Evolutionary conservation across 2,797 vertebrate species (phyloP), one percentile per base, ranked within the genome.

Genomic region (Epinephelus malabaricus): DNA sequence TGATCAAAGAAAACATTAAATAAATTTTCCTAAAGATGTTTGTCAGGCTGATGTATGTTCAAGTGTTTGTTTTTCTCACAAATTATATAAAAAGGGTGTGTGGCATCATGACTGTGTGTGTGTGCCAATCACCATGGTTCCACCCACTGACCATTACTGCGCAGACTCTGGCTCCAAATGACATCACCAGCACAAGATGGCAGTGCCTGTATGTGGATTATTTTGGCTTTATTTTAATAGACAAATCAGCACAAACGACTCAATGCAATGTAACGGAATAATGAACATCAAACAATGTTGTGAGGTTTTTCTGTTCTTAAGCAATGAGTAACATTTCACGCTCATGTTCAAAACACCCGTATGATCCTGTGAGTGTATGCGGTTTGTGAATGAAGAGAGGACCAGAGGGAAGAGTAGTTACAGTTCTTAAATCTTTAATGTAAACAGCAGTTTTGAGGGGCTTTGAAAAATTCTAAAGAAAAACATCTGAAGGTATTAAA

Each of bases 381-480:
- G 14, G 21, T 65, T 79, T 15, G 6, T 34, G 4, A 86, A 65
- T 74, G 14, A 87, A 72, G 43, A 89, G n/a, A 87, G 18, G 14
- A 82, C 56, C 27, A 45, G 61, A 56, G 56, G 6, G 25, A 59
- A 38, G 60, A 47, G 14, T 12, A 3, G 47, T 66, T 81, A 81
- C 64, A 75, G 86, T 93, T 88, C 91, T 92, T 94, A 81, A 86
- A 92, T 91, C 92, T 96, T 96, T 96, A 96, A 95, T 96, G 95
- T 96, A 96, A 96, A 96, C 95, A 95, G 95, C 94, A 96, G 94
- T 93, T 94, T 94, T 94, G 85, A 91, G 91, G 91, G 92, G 91
- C 88, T 95, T 90, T 90, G 87, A 92, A 95, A 91, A 91, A 89
- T 87, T 69, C 82, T 87, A 90, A 90, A 89, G 91, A 89, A 89